Percentiles rank a stretch among this genome's conserved stretches.
phyloP scores from a whole-genome alignment of 1,140 invertebrate genomes.

The Aphis gossypii region DNA sequence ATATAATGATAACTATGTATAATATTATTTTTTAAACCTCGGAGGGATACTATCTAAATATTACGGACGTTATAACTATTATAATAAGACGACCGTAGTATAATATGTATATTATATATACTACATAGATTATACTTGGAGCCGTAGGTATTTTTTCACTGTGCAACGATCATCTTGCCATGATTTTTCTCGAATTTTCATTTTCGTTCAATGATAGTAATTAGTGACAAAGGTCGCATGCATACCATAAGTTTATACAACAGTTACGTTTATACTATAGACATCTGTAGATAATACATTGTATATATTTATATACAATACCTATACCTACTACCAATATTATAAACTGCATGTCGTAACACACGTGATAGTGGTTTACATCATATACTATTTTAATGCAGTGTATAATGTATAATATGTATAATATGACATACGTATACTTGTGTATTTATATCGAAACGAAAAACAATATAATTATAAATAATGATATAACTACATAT shows the following conservation, averaged over 20 bases:
- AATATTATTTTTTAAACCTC: background rate
- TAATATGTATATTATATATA: no score
- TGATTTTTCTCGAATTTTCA: background rate
- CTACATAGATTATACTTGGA: background rate
- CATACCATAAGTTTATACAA: background rate
- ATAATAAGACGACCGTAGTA: background rate
- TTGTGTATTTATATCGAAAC: background rate
- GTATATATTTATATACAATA: background rate
- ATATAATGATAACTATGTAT: background rate
- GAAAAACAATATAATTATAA: slow-evolving; percentile 5
- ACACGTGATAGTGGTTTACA: background rate
- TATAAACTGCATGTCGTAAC: background rate
- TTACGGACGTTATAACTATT: background rate
- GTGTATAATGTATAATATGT: background rate
- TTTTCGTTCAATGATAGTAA: background rate
- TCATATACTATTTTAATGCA: background rate
- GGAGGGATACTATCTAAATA: background rate
- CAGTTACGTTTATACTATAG: background rate
- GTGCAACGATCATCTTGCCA: background rate
- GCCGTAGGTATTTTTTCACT: background rate
- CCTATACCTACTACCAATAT: background rate
- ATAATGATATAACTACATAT: background rate
- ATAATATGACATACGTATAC: background rate
- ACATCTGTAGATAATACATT: background rate
- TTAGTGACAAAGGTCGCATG: background rate